Base-by-base conservation (phyloP, 64 coral and sea anemone species). In the Pocillopora verrucosa region DNA sequence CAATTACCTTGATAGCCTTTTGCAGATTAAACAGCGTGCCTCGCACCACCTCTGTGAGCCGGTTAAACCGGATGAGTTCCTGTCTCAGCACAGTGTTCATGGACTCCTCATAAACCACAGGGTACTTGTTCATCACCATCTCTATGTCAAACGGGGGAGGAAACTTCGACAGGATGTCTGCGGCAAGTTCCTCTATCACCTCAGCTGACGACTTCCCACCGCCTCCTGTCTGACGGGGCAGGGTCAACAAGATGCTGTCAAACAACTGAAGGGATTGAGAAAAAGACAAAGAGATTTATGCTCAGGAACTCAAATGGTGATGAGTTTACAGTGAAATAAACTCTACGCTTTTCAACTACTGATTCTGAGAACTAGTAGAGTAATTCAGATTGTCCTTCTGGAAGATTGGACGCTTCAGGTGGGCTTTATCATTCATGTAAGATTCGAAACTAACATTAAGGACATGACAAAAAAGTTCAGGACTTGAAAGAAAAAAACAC, bases 61-160 rank as follows among this genome's bases (percentile, higher is more conserved):
- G 89, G 84, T 99, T 99, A 81, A 95, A 99, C 80, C 97, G 73
- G n/a, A 99, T 99, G 1, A 99, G 91, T 72, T 99, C 97, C 72
- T 99, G 97, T 38, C 97, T 81, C 12, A 99, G 88, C 13, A 99
- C 97, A 13, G 97, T 99, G 82, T 99, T 99, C 97, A 99, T 99
- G 13, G 97, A 99, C 73, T 99, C 97, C 59, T 92, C 92, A 26
- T 99, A 99, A 24, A 99, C 34, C 19, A 99, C 97, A 34, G 97
- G 97, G 45, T 99, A 99, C 12, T 95, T 93, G 13, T 99, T 57
- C 22, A 99, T 95, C 78, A 99, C 97, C 83, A 93, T 90, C 58
- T 99, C 97, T 3, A 99, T 90, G 75, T 99, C 78, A 85, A 93
- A 99, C 19, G 91, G 78, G 35, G 97, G 93, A 57, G 97, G 97